phyloP scores from a whole-genome alignment of 2,113 vertebrate species.

The Lonchura striata region DNA sequence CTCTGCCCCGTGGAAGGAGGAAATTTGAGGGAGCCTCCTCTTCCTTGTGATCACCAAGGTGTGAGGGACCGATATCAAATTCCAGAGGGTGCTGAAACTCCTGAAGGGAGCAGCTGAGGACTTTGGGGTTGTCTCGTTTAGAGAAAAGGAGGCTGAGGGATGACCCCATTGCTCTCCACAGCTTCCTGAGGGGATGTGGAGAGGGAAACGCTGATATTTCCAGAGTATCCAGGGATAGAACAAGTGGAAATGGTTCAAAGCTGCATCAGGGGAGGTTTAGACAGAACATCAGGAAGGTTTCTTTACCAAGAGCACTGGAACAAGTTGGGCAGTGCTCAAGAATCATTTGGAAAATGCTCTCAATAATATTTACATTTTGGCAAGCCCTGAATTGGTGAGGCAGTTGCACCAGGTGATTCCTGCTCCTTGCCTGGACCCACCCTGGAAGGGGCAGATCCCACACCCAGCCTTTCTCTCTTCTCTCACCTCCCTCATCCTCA shows the following conservation, averaged over 20 bases:
- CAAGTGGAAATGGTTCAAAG: accelerated
- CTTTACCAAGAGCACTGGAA: background rate
- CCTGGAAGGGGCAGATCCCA: background rate
- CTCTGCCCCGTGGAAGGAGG: background rate
- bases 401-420: background rate
- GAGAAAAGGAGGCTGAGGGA: background rate
- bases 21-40: background rate
- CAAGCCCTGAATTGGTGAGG: background rate
- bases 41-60: background rate
- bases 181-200: background rate
- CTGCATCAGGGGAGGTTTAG: background rate
- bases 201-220: background rate
- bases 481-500: background rate
- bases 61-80: accelerated
- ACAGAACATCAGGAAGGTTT: background rate
- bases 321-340: background rate
- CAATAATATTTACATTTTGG: background rate
- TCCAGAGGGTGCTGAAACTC: background rate
- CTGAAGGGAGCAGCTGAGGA: background rate
- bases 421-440: background rate
- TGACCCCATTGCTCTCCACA: background rate
- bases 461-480: background rate
- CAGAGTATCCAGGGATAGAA: background rate
- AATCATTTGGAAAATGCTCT: background rate
- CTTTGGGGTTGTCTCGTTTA: background rate